These are phyloP conservation scores for Poecile montanus DNA, from an alignment of 2,797 vertebrate genomes.

Conservation along the genomic window DNA sequence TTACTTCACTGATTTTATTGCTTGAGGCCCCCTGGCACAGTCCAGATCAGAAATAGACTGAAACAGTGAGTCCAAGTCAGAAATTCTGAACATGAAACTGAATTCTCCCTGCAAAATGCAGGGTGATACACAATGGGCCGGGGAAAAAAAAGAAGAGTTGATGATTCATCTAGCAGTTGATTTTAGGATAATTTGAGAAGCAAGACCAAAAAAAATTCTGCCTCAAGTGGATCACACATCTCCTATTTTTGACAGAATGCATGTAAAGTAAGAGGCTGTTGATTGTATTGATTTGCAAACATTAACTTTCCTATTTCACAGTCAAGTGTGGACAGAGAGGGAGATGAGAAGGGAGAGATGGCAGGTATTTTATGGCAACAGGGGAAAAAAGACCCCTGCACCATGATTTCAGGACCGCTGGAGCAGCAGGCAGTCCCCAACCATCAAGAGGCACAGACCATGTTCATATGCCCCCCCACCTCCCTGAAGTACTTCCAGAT, in stretches of 20 bases:
- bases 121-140: background rate
- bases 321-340: background rate
- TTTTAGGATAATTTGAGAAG: background rate
- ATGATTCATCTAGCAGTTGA: background rate
- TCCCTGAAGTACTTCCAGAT: background rate
- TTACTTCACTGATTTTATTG: background rate
- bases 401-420: background rate
- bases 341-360: background rate
- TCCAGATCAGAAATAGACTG: background rate
- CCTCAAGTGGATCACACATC: background rate
- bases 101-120: background rate
- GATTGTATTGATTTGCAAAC: background rate
- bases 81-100: background rate
- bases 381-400: background rate
- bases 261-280: background rate
- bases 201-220: background rate
- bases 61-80: background rate
- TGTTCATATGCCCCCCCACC: fast-evolving
- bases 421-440: fast-evolving
- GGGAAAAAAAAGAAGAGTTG: background rate
- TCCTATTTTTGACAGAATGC: background rate
- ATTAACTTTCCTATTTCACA: background rate
- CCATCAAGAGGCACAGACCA: background rate
- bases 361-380: background rate
- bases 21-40: background rate